Base-by-base conservation (phyloP, 2,797 vertebrate species). In the Mus minutoides region DNA sequence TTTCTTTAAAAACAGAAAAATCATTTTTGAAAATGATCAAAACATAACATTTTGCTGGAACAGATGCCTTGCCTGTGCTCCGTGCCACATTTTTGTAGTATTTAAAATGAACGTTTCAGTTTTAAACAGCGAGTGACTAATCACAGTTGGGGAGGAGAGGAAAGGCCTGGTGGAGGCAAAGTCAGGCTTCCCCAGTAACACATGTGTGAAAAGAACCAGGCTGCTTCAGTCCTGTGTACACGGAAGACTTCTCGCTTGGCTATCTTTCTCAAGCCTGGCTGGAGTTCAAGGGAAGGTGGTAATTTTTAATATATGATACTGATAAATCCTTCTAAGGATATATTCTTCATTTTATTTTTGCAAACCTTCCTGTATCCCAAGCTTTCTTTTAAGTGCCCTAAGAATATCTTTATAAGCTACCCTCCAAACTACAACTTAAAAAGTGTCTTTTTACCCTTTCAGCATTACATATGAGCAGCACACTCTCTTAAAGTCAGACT, bases 1-100 rank as follows among this genome's bases (percentile, higher is more conserved):
- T 98, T 98, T 98, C 97, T 98, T 98, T 98, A 98, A 98, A 98
- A 98, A 97, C 96, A 98, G 97, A 98, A 98, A 98, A 98, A 91
- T 98, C 94, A 97, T 95, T 97, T 97, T 97, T 98, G 97, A 97
- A 95, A 92, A 94, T 98, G 94, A 98, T 98, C 97, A 98, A 98
- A 98, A 98, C 97, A 98, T 96, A 98, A 97, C 92, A 98, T 98
- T 98, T 98, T 98, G 97, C 96, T 98, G 97, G 97, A 98, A 98
- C 98, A 98, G 98, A 98, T 98, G 98, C 97, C 97, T 98, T 98
- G 96, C 98, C 98, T 98, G 98, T 92, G 95, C 91, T 96, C 98
- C 97, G 96, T 96, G 96, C 94, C 97, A 98, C 95, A 98, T 98
- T 98, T 98, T 96, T 98, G 94, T 97, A 98, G 96, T 98, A 98